phyloP scores from a whole-genome alignment of 2,797 vertebrate species.

The Gymnothorax javanicus region DNA sequence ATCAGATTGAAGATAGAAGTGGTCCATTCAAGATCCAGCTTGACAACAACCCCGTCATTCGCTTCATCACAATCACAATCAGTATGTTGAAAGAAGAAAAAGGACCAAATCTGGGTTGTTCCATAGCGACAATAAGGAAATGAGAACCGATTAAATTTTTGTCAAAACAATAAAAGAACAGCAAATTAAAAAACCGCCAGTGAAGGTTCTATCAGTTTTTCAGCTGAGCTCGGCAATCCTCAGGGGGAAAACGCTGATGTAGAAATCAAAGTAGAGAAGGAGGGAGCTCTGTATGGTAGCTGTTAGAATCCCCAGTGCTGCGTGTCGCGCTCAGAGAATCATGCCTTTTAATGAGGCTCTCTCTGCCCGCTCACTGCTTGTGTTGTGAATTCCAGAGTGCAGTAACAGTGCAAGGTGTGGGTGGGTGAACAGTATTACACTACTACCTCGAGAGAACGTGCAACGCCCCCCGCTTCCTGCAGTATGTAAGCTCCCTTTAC shows the following conservation, averaged over 20 bases:
- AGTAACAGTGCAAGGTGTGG: constrained; percentile 72
- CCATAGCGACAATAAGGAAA: neutral
- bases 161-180: neutral
- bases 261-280: neutral
- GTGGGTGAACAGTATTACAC: constrained; percentile 67
- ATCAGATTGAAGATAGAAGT: neutral
- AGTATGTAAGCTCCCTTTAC: constrained; percentile 21
- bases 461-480: constrained; percentile 29
- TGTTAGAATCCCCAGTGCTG: constrained; percentile 33
- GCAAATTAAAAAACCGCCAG: neutral
- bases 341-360: constrained; percentile 53
- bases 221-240: constrained; percentile 21
- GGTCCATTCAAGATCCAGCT: neutral
- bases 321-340: constrained; percentile 32
- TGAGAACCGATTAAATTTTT: neutral
- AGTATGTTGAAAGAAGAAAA: neutral
- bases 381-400: constrained; percentile 62
- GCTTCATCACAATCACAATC: neutral
- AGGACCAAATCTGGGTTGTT: neutral
- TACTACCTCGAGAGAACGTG: constrained; percentile 38
- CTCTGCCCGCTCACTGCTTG: constrained; percentile 59
- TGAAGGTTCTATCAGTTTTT: neutral
- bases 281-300: constrained; percentile 34
- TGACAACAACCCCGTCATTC: neutral
- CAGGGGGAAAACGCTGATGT: constrained; percentile 1